Base-by-base conservation (phyloP, 2,797 vertebrate genomes). In the Dryobates pubescens region DNA sequence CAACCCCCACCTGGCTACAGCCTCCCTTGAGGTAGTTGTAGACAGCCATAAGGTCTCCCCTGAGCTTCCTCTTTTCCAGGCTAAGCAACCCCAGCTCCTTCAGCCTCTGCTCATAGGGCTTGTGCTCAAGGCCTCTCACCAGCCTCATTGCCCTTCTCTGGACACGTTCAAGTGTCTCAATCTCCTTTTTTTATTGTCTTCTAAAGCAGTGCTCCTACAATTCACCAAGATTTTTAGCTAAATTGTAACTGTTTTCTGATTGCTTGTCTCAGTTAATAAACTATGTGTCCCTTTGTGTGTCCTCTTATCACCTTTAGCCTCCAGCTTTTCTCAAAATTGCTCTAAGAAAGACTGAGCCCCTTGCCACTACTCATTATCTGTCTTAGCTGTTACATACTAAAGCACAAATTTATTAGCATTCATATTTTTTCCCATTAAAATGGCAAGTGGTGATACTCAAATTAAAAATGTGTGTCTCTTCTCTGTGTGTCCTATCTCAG, bases 241-340 rank as follows among this genome's bases (percentile, higher is more conserved):
- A 90, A 61, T 3, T 71, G 3, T 53, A 83, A 86, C 5, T 58
- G 19, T 76, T 94, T 90, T 82, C 36, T 73, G 51, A 32, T 32
- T 85, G 17, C 14, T 94, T 5, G 3, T 64, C 29, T 92, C 81
- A 75, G 34, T 86, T 76, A 86, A 90, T 88, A 94, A 87, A 82
- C 34, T 82, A 5, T 1, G 0, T 58, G 23, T 5, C n/a, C 13
- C 29, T 77, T 77, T 68, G 7, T 56, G 16, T 67, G 47, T 49
- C 64, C 64, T 93, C 86, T 43, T 63, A 45, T 47, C 75, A 77
- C 36, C 53, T 95, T 88, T 92, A 86, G 30, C 30, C 85, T 96
- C 32, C 68, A 85, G 13, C 24, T 85, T 74, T 81, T 65, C 62
- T 59, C 36, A 89, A 71, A 94, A 88, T 58, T 8, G 7, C 23